Conservation (phyloP, 2,113 vertebrate species). For the Nycticryphes semicollaris region DNA sequence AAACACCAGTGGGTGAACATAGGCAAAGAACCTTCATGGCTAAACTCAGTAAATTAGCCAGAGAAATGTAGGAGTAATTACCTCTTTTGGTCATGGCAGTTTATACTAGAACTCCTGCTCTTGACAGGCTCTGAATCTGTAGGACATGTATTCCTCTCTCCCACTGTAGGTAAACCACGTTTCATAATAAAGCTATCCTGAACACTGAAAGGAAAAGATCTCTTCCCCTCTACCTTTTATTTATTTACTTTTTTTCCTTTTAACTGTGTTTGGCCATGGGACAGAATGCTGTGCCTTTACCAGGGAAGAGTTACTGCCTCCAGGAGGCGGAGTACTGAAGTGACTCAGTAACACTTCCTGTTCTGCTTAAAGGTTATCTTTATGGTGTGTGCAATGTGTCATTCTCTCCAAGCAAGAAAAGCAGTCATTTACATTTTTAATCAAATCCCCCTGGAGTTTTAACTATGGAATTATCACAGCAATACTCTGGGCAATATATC, state of each 20-base stretch:
- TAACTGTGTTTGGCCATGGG: neutral
- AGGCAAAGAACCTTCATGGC: neutral
- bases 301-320: neutral
- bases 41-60: neutral
- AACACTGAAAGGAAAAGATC: neutral
- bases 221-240: neutral
- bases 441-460: neutral
- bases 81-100: neutral
- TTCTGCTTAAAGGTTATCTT: neutral
- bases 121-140: neutral
- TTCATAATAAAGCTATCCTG: neutral
- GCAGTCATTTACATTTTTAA: constrained; percentile 16
- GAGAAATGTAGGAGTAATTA: neutral
- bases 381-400: neutral
- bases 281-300: neutral
- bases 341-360: neutral
- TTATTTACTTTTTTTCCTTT: neutral
- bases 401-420: neutral
- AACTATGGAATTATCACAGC: neutral
- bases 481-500: neutral
- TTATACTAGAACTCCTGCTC: neutral
- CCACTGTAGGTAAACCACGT: neutral
- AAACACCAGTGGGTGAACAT: neutral
- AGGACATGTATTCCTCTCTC: neutral
- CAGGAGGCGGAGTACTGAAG: neutral